Conservation (phyloP, 2,797 vertebrate species). For the Aplochiton taeniatus region DNA sequence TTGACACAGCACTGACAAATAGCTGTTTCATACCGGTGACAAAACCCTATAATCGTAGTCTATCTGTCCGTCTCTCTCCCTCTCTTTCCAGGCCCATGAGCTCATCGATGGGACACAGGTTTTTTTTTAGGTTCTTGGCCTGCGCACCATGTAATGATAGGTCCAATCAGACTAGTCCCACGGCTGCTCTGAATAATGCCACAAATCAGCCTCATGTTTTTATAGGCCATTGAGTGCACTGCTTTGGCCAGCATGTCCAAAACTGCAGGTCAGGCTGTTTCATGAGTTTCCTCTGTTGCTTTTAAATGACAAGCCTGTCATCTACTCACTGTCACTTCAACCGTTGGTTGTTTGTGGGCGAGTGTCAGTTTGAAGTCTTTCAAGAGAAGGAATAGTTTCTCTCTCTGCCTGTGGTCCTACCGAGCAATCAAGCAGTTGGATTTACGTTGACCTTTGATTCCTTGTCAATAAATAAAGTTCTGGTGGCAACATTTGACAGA, state of each 20-base stretch:
- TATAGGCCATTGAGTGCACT: slow-evolving; percentile 37
- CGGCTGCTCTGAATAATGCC: slow-evolving; percentile 47
- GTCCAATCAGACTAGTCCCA: slow-evolving; percentile 55
- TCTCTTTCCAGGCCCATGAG: slow-evolving; percentile 62
- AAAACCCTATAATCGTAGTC: slow-evolving; percentile 76
- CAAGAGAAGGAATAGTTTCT: too few relatives aligned
- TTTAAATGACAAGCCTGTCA: not conserved
- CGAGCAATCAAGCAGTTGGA: too few relatives aligned
- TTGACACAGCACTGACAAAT: slow-evolving; percentile 75
- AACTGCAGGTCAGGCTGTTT: slow-evolving; percentile 15
- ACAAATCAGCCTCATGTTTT: slow-evolving; percentile 49
- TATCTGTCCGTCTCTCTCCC: slow-evolving; percentile 46
- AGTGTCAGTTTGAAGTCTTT: not conserved
- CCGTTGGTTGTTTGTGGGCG: not conserved
- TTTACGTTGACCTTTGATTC: slow-evolving; percentile 35
- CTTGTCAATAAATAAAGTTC: slow-evolving; percentile 25
- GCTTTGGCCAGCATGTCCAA: slow-evolving; percentile 15
- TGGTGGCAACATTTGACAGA: slow-evolving; percentile 23
- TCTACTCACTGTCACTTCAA: not conserved
- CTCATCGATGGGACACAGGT: slow-evolving; percentile 60
- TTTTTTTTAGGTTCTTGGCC: slow-evolving; percentile 69
- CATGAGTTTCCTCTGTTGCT: slow-evolving; percentile 14
- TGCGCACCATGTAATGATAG: slow-evolving; percentile 69
- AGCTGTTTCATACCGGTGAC: slow-evolving; percentile 70
- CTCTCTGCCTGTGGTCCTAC: too few relatives aligned